phyloP scores from a whole-genome alignment of 2,797 vertebrate genomes.

The Melopsittacus undulatus region DNA sequence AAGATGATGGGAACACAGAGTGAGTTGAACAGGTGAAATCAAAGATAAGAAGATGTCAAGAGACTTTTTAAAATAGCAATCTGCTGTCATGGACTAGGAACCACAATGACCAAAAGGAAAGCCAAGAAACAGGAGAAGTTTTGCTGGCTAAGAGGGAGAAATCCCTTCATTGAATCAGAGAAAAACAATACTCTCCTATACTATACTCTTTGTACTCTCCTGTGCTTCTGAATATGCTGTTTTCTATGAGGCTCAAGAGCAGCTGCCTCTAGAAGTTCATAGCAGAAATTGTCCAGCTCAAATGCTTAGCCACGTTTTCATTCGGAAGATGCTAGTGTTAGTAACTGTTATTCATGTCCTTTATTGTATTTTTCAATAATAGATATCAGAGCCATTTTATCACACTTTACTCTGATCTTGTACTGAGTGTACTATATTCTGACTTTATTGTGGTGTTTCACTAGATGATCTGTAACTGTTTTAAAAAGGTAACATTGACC shows the following conservation, averaged over 20 bases:
- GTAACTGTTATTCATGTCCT: background rate
- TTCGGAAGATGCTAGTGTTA: background rate
- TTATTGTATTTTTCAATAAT: background rate
- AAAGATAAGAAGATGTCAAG: background rate
- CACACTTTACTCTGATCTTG: background rate
- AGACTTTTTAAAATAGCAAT: background rate
- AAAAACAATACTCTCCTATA: background rate
- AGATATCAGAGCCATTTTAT: background rate
- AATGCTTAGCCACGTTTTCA: background rate
- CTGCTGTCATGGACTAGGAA: background rate
- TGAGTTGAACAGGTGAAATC: background rate
- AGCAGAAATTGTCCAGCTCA: background rate
- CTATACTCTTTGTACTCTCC: background rate
- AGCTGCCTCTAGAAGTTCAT: background rate
- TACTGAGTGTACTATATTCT: background rate
- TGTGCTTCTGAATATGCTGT: background rate
- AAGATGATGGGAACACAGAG: background rate
- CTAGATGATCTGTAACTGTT: background rate
- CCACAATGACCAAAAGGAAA: background rate
- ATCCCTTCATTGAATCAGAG: background rate
- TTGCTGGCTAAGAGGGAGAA: background rate
- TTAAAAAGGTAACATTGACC: slow-evolving; percentile 7
- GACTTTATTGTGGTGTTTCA: background rate
- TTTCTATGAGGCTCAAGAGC: background rate
- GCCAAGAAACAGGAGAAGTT: background rate